phyloP scores from a whole-genome alignment of 2,888 invertebrate species.

The Epinotia ramella region DNA sequence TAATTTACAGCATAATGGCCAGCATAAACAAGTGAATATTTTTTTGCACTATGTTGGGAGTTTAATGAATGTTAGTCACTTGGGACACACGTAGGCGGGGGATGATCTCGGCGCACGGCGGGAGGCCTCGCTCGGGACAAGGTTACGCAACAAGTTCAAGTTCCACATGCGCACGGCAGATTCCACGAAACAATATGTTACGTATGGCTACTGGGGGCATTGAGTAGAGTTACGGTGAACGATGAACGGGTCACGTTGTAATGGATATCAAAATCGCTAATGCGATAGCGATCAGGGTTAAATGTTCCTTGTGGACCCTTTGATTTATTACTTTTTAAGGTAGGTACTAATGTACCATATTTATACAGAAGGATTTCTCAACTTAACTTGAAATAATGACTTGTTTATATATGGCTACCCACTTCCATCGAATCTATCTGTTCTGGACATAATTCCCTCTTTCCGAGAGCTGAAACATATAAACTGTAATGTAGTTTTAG shows the following conservation, averaged over 20 bases:
- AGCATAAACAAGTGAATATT: too few species aligned
- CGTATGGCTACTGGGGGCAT: neutral
- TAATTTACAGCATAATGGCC: too few species aligned
- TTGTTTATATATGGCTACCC: too few species aligned
- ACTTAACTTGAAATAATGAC: too few species aligned
- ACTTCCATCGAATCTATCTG: too few species aligned
- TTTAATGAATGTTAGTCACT: slow-evolving; percentile 39
- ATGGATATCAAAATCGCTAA: neutral
- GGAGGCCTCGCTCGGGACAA: slow-evolving; percentile 55
- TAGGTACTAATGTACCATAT: too few species aligned
- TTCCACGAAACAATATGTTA: neutral
- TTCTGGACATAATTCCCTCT: too few species aligned
- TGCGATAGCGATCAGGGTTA: neutral
- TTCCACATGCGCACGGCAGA: slow-evolving; percentile 14
- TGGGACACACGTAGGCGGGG: slow-evolving; percentile 51
- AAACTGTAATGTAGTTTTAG: too few species aligned
- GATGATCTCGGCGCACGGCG: slow-evolving; percentile 52
- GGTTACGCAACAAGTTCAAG: slow-evolving; percentile 66
- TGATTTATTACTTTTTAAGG: too few species aligned
- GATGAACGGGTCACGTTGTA: neutral
- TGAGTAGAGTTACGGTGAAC: neutral
- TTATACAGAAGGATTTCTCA: too few species aligned
- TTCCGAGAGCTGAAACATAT: too few species aligned
- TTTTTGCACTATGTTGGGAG: neutral
- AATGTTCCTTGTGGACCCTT: too few species aligned